These are phyloP conservation scores for Kryptolebias ocellatus DNA, from an alignment of 2,797 vertebrate species.

Conservation along the genomic window DNA sequence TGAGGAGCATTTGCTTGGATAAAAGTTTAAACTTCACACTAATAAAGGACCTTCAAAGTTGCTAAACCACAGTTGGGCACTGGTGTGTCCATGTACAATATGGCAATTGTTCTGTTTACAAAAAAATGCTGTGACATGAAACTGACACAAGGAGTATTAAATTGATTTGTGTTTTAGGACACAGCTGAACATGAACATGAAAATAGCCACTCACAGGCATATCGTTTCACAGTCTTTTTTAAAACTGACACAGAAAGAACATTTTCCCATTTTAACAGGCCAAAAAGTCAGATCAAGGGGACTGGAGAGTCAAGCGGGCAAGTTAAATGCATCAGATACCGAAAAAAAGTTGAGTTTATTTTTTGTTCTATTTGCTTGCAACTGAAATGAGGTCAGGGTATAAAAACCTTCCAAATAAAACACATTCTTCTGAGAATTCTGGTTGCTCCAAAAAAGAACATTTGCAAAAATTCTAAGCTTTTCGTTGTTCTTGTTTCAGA, in stretches of 20 bases:
- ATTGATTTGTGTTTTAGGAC: constrained; percentile 6
- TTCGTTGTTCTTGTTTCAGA: neutral
- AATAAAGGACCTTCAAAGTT: constrained; percentile 18
- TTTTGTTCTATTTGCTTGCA: neutral
- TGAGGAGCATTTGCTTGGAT: constrained; percentile 72
- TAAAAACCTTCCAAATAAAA: neutral
- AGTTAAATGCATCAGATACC: neutral
- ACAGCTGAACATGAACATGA: neutral
- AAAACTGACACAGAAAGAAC: neutral
- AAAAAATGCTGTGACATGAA: neutral
- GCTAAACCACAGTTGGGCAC: constrained; percentile 33
- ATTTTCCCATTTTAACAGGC: neutral
- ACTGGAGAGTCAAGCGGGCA: neutral
- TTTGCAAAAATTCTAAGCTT: neutral
- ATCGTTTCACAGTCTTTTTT: neutral
- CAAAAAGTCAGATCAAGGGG: neutral
- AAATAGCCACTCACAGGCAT: neutral
- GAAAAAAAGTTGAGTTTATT: neutral
- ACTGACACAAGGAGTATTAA: neutral
- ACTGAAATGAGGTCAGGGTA: neutral
- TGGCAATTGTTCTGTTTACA: neutral
- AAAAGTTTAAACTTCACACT: constrained; percentile 47
- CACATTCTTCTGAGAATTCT: neutral
- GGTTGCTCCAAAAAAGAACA: neutral
- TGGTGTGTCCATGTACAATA: constrained; percentile 12